Percentiles rank a stretch among this genome's conserved stretches.
Evolutionary conservation across 2,113 vertebrate species (phyloP).

Genomic region (Fulmarus glacialis): DNA sequence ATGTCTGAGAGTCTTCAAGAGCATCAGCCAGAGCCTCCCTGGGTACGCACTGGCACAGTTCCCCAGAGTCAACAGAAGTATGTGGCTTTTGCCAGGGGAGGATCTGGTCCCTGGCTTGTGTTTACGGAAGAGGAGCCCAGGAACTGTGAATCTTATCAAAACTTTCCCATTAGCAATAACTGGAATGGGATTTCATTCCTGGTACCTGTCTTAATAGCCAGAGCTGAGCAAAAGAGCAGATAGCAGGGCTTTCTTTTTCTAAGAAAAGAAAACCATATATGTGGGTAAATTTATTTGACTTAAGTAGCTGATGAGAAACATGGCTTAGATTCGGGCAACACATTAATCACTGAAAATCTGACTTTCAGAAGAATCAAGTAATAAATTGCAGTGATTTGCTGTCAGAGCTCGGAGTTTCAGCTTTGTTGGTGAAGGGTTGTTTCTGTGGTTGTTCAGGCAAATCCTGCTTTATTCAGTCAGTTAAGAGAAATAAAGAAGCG

Average conservation of each 20-base stretch:
- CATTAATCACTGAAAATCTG: background rate
- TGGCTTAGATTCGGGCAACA: background rate
- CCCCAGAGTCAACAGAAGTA: background rate
- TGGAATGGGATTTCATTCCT: background rate
- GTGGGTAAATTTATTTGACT: background rate
- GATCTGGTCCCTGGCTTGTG: background rate
- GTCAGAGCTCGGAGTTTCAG: background rate
- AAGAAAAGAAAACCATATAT: background rate
- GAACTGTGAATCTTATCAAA: conserved; percentile 11
- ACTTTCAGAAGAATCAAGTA: background rate
- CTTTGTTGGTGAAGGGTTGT: background rate
- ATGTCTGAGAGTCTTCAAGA: background rate
- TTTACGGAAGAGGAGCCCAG: background rate
- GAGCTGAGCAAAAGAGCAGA: background rate
- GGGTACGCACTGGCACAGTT: background rate
- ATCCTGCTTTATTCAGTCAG: background rate
- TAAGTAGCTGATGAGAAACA: background rate
- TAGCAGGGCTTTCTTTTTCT: background rate
- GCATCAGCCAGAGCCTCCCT: background rate
- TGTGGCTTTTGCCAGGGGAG: background rate
- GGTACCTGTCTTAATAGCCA: background rate
- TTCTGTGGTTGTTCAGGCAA: background rate
- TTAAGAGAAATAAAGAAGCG: background rate
- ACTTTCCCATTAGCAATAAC: background rate
- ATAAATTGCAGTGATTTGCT: background rate